Evolutionary conservation across 2,888 invertebrate species (phyloP).

Genomic region (Caenorhabditis sp.): DNA sequence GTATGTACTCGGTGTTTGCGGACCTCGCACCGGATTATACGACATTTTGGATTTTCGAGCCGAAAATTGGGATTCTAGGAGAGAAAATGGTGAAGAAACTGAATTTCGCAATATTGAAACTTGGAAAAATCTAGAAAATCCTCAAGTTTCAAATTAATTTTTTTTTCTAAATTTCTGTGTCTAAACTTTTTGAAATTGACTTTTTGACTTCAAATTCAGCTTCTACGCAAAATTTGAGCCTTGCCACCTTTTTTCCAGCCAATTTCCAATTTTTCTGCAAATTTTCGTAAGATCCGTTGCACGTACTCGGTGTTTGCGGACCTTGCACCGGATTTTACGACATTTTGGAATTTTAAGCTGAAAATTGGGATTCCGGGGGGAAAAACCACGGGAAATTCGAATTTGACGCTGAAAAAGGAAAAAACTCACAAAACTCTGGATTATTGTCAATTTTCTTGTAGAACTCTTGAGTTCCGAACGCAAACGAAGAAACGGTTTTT

Average conservation of each 20-base stretch:
- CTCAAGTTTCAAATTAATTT: background rate
- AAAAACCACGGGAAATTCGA: background rate
- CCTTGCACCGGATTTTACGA: slow-evolving; percentile 83
- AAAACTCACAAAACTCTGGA: slow-evolving; percentile 86
- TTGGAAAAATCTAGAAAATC: background rate
- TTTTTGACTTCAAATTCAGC: too few relatives aligned
- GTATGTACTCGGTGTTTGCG: too few relatives aligned
- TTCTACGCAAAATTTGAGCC: too few relatives aligned
- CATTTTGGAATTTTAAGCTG: slow-evolving; percentile 84
- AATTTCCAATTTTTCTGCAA: too few relatives aligned
- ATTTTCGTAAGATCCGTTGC: too few relatives aligned
- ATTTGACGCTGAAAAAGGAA: too few relatives aligned
- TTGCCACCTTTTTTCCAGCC: too few relatives aligned
- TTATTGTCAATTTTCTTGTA: slow-evolving; percentile 96
- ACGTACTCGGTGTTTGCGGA: slow-evolving; percentile 83
- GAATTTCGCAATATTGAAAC: too few relatives aligned
- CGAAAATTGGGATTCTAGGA: slow-evolving; percentile 75
- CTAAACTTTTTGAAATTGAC: background rate
- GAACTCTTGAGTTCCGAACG: slow-evolving; percentile 91
- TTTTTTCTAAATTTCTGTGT: background rate
- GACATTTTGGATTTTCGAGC: slow-evolving; percentile 84
- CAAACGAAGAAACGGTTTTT: slow-evolving; percentile 87
- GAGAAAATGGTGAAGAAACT: background rate
- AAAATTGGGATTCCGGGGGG: slow-evolving; percentile 71
- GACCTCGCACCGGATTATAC: slow-evolving; percentile 83